Base-by-base conservation (phyloP, 2,797 vertebrate species). In the Tapera naevia region DNA sequence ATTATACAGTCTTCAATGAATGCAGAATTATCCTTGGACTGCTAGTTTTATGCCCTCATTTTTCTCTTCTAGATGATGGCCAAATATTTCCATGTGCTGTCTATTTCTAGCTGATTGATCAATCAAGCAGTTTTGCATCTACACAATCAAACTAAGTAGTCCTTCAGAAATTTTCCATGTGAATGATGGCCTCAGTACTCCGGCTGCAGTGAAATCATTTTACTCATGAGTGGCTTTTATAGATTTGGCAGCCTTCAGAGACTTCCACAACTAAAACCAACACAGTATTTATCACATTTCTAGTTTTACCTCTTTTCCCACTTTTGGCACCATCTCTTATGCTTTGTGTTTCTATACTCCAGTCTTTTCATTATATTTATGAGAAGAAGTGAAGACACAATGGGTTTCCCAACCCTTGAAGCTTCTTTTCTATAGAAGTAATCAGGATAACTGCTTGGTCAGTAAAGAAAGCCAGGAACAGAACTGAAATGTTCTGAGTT, bases 71-170 rank as follows among this genome's bases (percentile, higher is more conserved):
- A 86, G 27, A 83, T 3, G 15, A 43, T n/a, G 25, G 41, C 27
- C 72, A 91, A 89, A 51, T 78, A 88, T 69, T 88, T 89, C 43
- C 76, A 61, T 37, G 39, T 70, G 45, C 72, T 86, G 69, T 61
- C 79, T 56, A 43, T 75, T 87, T 30, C 46, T 21, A 50, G 18
- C 19, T 30, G 76, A 83, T 79, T 48, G n/a, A 81, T 83, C 41
- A 32, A 10, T 50, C 79, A 39, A 13, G 8, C 19, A 85, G 22
- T 83, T 57, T 75, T 72, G 53, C 37, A 80, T 61, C 33, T 37
- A 27, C 45, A 74, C 67, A 93, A 81, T 24, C 51, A 67, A 84
- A 80, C 32, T 21, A 60, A 57, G 30, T 12, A 46, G 57, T 18
- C 17, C 74, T 80, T 35, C 32, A 58, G 24, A 51, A 78, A 72